These are phyloP conservation scores for Ispidina picta DNA, from an alignment of 2,797 vertebrate genomes.

Conservation along the genomic window DNA sequence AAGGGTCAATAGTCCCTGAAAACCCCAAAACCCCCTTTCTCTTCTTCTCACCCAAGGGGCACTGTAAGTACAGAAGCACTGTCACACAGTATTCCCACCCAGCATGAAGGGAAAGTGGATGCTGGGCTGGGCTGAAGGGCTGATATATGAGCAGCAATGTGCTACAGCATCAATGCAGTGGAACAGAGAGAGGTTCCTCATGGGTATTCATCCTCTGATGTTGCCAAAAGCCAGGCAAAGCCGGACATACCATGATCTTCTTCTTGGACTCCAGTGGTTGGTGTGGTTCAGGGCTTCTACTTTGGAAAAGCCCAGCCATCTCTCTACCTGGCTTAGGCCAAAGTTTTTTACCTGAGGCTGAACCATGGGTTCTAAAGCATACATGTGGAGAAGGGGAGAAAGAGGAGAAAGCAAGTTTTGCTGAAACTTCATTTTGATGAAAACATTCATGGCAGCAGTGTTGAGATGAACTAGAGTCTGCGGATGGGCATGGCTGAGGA, in stretches of 20 bases:
- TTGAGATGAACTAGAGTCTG: not conserved
- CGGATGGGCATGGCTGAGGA: not conserved
- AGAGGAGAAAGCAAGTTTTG: not conserved
- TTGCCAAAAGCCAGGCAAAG: not conserved
- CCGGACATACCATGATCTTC: not conserved
- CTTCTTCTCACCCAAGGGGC: not conserved
- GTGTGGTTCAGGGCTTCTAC: not conserved
- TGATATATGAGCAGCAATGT: not conserved
- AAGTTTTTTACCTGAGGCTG: not conserved
- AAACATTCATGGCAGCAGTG: not conserved
- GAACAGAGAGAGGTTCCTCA: not conserved
- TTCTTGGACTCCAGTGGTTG: not conserved
- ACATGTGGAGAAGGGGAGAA: not conserved
- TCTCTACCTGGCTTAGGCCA: not conserved
- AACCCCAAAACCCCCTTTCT: not conserved
- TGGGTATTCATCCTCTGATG: fast-evolving
- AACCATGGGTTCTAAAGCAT: not conserved
- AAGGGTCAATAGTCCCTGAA: not conserved
- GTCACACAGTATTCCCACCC: not conserved
- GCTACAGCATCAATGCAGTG: not conserved
- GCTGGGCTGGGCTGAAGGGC: not conserved
- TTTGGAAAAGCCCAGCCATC: not conserved
- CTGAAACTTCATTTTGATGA: not conserved
- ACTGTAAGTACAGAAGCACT: not conserved
- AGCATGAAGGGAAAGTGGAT: not conserved